Conservation (phyloP, 1,140 invertebrate species). For the Tetragnatha versicolor region DNA sequence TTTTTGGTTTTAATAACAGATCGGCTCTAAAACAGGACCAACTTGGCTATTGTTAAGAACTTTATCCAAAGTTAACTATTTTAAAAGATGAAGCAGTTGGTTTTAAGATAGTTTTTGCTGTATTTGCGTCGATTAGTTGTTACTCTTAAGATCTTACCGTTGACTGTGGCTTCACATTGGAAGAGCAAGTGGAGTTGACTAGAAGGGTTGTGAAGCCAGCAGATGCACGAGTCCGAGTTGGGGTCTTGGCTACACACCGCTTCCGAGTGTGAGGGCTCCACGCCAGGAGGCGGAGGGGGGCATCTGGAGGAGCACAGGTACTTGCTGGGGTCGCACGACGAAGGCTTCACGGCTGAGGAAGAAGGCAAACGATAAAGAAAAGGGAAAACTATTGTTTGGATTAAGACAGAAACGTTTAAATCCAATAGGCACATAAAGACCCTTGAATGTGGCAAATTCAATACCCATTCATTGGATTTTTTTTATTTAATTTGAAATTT, state of each 20-base stretch:
- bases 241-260: slow-evolving; percentile 28
- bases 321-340: slow-evolving; percentile 12
- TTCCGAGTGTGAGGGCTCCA: not conserved
- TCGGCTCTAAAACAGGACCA: too few relatives aligned
- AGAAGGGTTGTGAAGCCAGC: slow-evolving; percentile 25
- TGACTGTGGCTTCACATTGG: slow-evolving; percentile 24
- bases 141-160: slow-evolving; percentile 38
- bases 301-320: slow-evolving; percentile 25
- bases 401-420: too few relatives aligned
- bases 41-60: too few relatives aligned
- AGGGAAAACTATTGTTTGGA: too few relatives aligned
- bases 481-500: too few relatives aligned
- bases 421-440: not conserved
- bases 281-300: slow-evolving; percentile 8
- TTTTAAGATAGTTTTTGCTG: too few relatives aligned
- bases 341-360: not conserved
- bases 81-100: too few relatives aligned
- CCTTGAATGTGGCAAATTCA: not conserved
- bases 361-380: not conserved
- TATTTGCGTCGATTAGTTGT: too few relatives aligned
- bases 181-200: slow-evolving; percentile 28
- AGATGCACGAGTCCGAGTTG: slow-evolving; percentile 26
- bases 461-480: too few relatives aligned
- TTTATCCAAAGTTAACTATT: too few relatives aligned
- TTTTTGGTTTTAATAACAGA: too few relatives aligned